Base-by-base conservation (phyloP, 1,140 invertebrate genomes). In the Xylocopa sonorina region DNA sequence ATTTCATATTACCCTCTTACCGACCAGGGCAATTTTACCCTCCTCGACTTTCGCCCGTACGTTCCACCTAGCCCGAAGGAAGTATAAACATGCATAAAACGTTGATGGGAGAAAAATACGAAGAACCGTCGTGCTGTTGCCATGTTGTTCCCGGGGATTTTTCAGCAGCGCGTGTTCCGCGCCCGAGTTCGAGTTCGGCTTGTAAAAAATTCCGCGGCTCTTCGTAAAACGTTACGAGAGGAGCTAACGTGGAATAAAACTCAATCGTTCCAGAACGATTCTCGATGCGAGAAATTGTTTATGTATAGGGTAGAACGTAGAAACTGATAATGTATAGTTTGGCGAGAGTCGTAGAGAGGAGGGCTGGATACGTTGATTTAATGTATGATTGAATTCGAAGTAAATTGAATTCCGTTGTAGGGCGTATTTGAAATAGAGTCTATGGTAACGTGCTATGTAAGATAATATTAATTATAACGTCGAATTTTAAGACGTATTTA, bases 1-100 rank as follows among this genome's bases (percentile, higher is more conserved):
- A 71, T 72, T 77, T 77, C 64, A n/a, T 77, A 69, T 77, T 71
- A 63, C 57, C 46, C 24, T 63, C 57, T 71, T 69, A 62, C 43
- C 16, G 46, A 38, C 24, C 18, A 14, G 27, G 43, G n/a, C 14
- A 62, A 76, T 76, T 68, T 78, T 32, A 24, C 14, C 38, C 1
- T 21, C n/a, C 16, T 9, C 38, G 29, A 0, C n/a, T 41, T 34
- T 5, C 14, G 9, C 16, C 48, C 29, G 12, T 1, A 3, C n/a
- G 10, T 7, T 12, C 21, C 16, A 0, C 34, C 24, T 50, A 24
- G 18, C 21, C 16, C 12, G 1, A 12, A 34, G 29, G 18, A 43
- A 60, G 57, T 53, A 78, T 55, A 72, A 72, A 78, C 76, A 63
- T 53, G 24, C 57, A 48, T 69, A 68, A 57, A 76, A 76, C 27